Percentiles rank a stretch among this genome's conserved stretches.
These are phyloP conservation scores for Drosophila parvula DNA, from an alignment of 1,140 invertebrate species.

Conservation along the genomic window DNA sequence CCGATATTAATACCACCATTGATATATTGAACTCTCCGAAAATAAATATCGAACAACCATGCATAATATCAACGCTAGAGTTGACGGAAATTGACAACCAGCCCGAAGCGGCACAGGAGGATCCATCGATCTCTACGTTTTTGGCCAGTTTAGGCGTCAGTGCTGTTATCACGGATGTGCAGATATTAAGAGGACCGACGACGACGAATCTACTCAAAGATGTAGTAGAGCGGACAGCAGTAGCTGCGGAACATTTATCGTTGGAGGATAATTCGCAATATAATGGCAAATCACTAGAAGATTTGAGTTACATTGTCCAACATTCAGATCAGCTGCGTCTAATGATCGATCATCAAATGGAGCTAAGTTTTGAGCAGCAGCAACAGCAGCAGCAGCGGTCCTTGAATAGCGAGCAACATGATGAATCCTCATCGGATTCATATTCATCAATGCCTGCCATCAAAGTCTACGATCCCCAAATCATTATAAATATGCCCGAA, in stretches of 20 bases:
- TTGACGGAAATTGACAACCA: not conserved
- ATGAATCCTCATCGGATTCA: not conserved
- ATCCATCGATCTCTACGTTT: not conserved
- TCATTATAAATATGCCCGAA: constrained; percentile 19
- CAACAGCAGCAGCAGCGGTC: not conserved
- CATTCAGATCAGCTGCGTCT: constrained; percentile 44
- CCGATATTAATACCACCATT: not conserved
- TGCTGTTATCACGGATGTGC: constrained; percentile 12
- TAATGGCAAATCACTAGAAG: constrained; percentile 7
- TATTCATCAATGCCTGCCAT: constrained; percentile 44
- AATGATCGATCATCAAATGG: constrained; percentile 54
- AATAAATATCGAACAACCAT: not conserved
- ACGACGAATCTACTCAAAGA: not conserved
- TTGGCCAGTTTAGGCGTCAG: not conserved
- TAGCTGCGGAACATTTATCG: not conserved
- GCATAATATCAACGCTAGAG: not conserved
- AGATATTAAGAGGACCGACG: not conserved
- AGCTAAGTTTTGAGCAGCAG: constrained; percentile 18
- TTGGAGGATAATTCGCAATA: not conserved
- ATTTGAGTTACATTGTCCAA: constrained; percentile 36
- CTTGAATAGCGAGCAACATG: not conserved
- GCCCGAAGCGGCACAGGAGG: not conserved
- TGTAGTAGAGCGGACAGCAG: not conserved
- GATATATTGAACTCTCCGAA: not conserved
- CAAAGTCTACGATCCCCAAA: constrained; percentile 39